Evolutionary conservation across 2,888 invertebrate species (phyloP), one percentile per base, ranked within the genome.

Genomic region (Scaptomyza parva): DNA sequence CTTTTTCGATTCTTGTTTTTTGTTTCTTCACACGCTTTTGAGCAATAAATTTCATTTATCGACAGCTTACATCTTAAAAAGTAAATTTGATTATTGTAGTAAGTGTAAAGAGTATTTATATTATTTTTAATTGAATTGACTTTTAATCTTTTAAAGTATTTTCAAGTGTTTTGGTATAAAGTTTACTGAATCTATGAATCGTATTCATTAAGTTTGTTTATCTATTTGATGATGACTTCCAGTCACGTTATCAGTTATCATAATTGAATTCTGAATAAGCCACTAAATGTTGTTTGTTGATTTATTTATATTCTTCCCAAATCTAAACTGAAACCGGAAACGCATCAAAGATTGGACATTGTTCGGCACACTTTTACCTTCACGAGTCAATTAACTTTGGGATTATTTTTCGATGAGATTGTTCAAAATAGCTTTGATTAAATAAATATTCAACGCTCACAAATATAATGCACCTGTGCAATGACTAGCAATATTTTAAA

Each of bases 41-140:
- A 30, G 72, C 72, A 7, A 70, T 71, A 65, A 58, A 60, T 67
- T 73, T 43, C 18, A 35, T 58, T 20, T 4, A 37, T n/a, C 30
- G 70, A 72, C 70, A 70, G 59, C 41, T 54, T 37, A 54, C 50
- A 40, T 45, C 35, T 44, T 33, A 20, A 26, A 26, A 20, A 18
- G 18, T 41, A 41, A 35, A 11, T 17, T 22, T 12, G 12, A 30
- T 20, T 12, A 6, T n/a, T n/a, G 30, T 28, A 18, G 45, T 28
- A 4, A 45, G 26, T 14, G 9, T 14, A 24, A 20, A n/a, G 28
- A 17, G 26, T 22, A 40, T 12, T 35, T 17, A 20, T 18, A 26
- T 14, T 3, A n/a, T 47, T 30, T 30, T 6, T 20, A 30, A 30
- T 20, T 18, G 3, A 30, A 47, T n/a, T 11, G n/a, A 20, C 1